Percentiles rank a stretch among this genome's conserved stretches.
Evolutionary conservation across 2,113 vertebrate genomes (phyloP).

Genomic region (Prolemur simus): DNA sequence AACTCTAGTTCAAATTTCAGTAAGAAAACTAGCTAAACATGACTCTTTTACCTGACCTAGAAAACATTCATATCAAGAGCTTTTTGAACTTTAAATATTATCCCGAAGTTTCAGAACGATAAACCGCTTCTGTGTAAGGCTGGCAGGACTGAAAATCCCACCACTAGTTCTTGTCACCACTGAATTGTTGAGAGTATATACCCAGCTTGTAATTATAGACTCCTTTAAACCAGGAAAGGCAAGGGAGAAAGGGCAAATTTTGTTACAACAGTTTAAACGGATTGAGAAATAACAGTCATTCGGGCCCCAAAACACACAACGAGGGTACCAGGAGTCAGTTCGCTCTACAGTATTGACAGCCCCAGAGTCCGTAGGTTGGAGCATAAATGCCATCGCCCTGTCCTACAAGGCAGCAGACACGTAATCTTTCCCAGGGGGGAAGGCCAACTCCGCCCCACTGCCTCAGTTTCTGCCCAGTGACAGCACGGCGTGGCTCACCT

Average conservation of each 20-base stretch:
- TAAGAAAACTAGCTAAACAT: slow-evolving; percentile 17
- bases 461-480: not conserved
- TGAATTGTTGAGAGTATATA: not conserved
- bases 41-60: not conserved
- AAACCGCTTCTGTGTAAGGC: not conserved
- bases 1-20: slow-evolving; percentile 1
- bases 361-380: rapidly evolving
- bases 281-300: not conserved
- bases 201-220: not conserved
- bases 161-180: not conserved
- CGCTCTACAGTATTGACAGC: too few relatives aligned
- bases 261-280: not conserved
- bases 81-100: not conserved
- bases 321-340: not conserved
- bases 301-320: not conserved
- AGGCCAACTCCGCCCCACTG: not conserved
- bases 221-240: not conserved
- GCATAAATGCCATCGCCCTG: rapidly evolving
- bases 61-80: not conserved
- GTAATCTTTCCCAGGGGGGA: not conserved
- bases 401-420: not conserved
- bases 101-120: not conserved
- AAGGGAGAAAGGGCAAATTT: not conserved
- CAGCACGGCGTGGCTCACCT: not conserved
- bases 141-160: not conserved